A percentile compares a stretch with the other conserved stretches of the same genome.
Conservation (phyloP, 2,888 invertebrate species). For the Drosophila acutilabella region DNA sequence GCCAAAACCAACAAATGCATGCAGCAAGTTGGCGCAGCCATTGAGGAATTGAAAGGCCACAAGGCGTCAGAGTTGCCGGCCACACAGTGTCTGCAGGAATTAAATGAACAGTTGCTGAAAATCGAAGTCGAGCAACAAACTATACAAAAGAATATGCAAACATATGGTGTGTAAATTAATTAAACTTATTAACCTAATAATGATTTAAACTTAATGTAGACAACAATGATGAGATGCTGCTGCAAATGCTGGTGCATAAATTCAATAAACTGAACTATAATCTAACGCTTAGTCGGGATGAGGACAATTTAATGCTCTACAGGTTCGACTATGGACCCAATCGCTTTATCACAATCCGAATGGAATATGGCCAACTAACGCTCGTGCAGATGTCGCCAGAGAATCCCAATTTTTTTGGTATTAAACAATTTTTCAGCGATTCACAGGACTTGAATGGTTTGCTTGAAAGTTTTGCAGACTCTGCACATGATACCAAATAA, state of each 20-base stretch:
- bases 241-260: not conserved
- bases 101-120: not conserved
- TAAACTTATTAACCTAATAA: not conserved
- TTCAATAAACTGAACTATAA: constrained; percentile 25
- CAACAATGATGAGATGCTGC: not conserved
- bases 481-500: not conserved
- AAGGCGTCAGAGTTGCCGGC: not conserved
- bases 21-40: not conserved
- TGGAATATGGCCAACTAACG: not conserved
- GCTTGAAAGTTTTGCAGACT: constrained; percentile 14
- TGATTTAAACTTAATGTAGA: not conserved
- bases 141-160: constrained; percentile 2
- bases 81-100: not conserved
- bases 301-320: constrained; percentile 8
- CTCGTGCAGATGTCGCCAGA: constrained; percentile 42
- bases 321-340: constrained; percentile 16
- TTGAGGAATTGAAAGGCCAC: not conserved
- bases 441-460: constrained; percentile 54
- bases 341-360: constrained; percentile 4
- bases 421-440: constrained; percentile 29
- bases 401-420: constrained; percentile 17
- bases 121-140: not conserved
- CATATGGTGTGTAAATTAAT: constrained; percentile 4
- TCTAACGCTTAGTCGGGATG: not conserved
- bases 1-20: not conserved